These are phyloP conservation scores for Chunga burmeisteri DNA, from an alignment of 2,113 vertebrate species.

Conservation along the genomic window DNA sequence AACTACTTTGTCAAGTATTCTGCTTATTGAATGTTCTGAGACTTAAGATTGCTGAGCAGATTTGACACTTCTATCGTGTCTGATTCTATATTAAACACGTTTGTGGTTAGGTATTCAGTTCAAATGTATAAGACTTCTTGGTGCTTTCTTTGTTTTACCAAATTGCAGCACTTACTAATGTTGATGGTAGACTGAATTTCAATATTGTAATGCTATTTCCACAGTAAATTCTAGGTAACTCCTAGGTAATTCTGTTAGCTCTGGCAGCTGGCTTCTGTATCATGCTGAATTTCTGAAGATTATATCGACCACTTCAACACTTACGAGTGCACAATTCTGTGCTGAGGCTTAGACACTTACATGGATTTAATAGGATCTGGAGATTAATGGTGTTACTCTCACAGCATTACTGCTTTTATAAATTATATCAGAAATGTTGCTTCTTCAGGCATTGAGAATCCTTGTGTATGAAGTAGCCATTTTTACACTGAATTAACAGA, in stretches of 20 bases:
- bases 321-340: not conserved
- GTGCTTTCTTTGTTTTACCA: not conserved
- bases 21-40: not conserved
- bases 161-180: not conserved
- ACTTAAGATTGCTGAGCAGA: not conserved
- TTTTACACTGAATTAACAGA: not conserved
- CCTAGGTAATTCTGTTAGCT: not conserved
- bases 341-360: not conserved
- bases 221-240: not conserved
- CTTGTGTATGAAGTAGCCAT: not conserved
- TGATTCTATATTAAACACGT: not conserved
- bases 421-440: not conserved
- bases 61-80: not conserved
- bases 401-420: not conserved
- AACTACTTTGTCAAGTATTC: not conserved
- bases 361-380: not conserved
- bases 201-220: not conserved
- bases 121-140: not conserved
- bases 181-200: not conserved
- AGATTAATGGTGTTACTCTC: not conserved
- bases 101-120: not conserved
- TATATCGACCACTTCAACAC: not conserved
- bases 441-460: not conserved
- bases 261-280: not conserved
- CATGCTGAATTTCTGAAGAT: constrained; percentile 35